Base-by-base conservation (phyloP, 2,113 vertebrate genomes). In the Myxocyprinus asiaticus region DNA sequence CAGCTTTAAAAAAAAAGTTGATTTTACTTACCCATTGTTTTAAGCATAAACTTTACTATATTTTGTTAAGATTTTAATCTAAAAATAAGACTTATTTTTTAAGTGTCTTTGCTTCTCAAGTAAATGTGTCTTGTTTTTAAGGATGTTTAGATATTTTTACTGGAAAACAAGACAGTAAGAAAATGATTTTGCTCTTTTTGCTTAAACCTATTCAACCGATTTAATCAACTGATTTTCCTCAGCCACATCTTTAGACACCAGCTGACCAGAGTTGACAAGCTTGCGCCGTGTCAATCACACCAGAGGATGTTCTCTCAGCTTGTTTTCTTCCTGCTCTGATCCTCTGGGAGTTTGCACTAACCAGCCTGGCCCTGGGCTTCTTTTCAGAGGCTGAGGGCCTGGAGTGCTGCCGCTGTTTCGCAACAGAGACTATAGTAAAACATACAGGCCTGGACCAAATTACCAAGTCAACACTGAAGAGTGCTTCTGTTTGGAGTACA, bases 261-360 rank as follows among this genome's bases (percentile, higher is more conserved):
- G 43, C 70, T 47, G 55, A 72, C 55, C 22, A 15, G 6, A 74
- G 71, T 45, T 22, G 71, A 74, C 71, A 62, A 65, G 22, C 59
- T n/a, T 33, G 73, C 22, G 10, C n/a, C 10, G 45, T 78, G 82
- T 81, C 82, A 78, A 65, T 81, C 79, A 81, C 69, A 81, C 43
- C 42, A 44, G 56, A 65, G 55, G 58, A 76, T 62, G 68, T 68
- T 81, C 63, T 68, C 69, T 77, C 67, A 50, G 75, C 75, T 74
- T 77, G 79, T 78, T 84, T 78, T 78, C 82, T 78, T 81, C 58
- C 50, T 72, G 69, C 22, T 70, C 51, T 78, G 79, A 78, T 84
- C 82, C 79, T 67, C 55, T 0, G 79, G 79, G 75, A 84, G 71
- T 48, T 65, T 84, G 80, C 58, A 84, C 76, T 84, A 84, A 81